A percentile compares a stretch with the other conserved stretches of the same genome.
Evolutionary conservation across 1,140 invertebrate species (phyloP).

Genomic region (Drosophila arizonae): DNA sequence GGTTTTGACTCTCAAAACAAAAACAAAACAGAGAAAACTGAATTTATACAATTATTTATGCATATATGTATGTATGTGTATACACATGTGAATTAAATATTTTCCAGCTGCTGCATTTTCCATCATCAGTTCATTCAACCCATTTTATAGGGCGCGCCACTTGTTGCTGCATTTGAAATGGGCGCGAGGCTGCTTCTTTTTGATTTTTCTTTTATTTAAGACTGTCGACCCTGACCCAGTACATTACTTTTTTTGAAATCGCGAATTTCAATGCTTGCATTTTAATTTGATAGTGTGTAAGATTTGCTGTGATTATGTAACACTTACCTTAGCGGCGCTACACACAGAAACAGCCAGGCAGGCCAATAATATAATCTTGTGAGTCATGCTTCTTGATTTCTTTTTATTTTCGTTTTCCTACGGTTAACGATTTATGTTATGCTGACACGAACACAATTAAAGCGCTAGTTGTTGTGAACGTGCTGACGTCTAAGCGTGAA

Average conservation of each 20-base stretch:
- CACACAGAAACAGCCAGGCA: slow-evolving; percentile 62
- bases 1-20: slow-evolving; percentile 58
- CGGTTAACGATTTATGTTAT: neutral
- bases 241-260: neutral
- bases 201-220: neutral
- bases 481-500: slow-evolving; percentile 55
- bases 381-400: slow-evolving; percentile 67
- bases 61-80: slow-evolving; percentile 9
- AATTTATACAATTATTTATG: slow-evolving; percentile 39
- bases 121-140: slow-evolving; percentile 65
- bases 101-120: slow-evolving; percentile 67
- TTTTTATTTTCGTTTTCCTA: slow-evolving; percentile 30
- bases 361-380: slow-evolving; percentile 67
- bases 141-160: slow-evolving; percentile 50
- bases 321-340: slow-evolving; percentile 75
- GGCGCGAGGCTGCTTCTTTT: slow-evolving; percentile 15
- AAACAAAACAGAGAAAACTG: slow-evolving; percentile 54
- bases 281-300: slow-evolving; percentile 24
- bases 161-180: slow-evolving; percentile 65
- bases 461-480: slow-evolving; percentile 46
- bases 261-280: slow-evolving; percentile 13
- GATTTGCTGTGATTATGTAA: slow-evolving; percentile 29
- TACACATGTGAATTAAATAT: slow-evolving; percentile 22
- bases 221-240: slow-evolving; percentile 20
- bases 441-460: slow-evolving; percentile 19